Evolutionary conservation across 2,888 invertebrate genomes (phyloP), one percentile per base, ranked within the genome.

Genomic region (Deladenus siricidicola): DNA sequence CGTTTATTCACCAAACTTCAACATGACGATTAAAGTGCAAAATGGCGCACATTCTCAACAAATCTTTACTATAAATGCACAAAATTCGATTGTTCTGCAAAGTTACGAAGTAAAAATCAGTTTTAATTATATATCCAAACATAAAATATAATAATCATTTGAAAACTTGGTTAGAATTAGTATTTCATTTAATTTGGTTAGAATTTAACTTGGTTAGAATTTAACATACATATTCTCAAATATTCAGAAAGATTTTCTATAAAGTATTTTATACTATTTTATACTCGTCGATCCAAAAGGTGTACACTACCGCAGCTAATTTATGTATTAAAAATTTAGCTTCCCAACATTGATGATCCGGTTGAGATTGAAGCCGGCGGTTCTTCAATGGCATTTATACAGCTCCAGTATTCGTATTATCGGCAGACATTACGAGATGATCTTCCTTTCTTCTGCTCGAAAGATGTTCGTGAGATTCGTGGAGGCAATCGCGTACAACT

Each of bases 301-400:
- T n/a, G n/a, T n/a, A n/a, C 10, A 14, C 48, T 19, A 14, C 48
- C 24, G 24, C 48, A n/a, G n/a, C 51, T 17, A 47, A 21, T 47
- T 24, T 17, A 10, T 39, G 10, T 28, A 54, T n/a, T 54, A 8
- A n/a, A 55, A 10, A 58, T 69, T 26, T 59, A 76, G 69, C 45
- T 78, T 23, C 45, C 62, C 4, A 64, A 72, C 43, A 54, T 74
- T 23, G 71, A 75, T 53, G 58, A 65, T 10, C 64, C 64, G 63
- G 84, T 90, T 0, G 85, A 86, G 62, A 84, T 90, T 23, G 85
- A 85, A 51, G 90, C 89, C 0, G 85, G 85, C 69, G 92, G 92
- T 17, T 85, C 84, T 50, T 92, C 92, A 10, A 84, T 90, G 10
- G 74, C 72, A n/a, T 79, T 78, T 64, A 75, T 71, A 1, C 79